Conservation (phyloP, 2,888 invertebrate genomes). For the Apotomis capreana region DNA sequence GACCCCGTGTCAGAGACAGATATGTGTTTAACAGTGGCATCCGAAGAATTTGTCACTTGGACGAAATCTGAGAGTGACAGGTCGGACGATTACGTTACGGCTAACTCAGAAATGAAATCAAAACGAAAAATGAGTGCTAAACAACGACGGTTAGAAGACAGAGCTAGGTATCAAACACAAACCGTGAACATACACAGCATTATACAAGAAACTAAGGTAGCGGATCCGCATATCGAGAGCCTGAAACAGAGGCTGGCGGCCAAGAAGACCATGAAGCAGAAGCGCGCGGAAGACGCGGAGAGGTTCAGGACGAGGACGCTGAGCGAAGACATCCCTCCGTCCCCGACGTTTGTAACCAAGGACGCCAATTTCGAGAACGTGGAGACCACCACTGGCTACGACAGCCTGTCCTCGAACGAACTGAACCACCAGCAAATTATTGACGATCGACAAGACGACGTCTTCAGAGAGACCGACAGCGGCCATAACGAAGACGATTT, state of each 20-base stretch:
- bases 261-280: slow-evolving; percentile 81
- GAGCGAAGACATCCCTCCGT: slow-evolving; percentile 80
- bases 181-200: slow-evolving; percentile 73
- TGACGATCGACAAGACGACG: slow-evolving; percentile 66
- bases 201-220: slow-evolving; percentile 53
- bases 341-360: slow-evolving; percentile 76
- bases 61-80: slow-evolving; percentile 75
- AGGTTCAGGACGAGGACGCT: slow-evolving; percentile 89
- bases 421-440: slow-evolving; percentile 66
- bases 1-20: slow-evolving; percentile 72
- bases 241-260: slow-evolving; percentile 71
- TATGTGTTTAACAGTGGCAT: slow-evolving; percentile 60
- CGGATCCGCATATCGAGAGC: slow-evolving; percentile 71
- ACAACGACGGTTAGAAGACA: slow-evolving; percentile 86
- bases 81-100: slow-evolving; percentile 70
- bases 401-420: slow-evolving; percentile 77
- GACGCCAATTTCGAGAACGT: slow-evolving; percentile 76
- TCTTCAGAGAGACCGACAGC: slow-evolving; percentile 79
- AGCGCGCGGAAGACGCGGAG: slow-evolving; percentile 86
- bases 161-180: slow-evolving; percentile 88
- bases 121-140: slow-evolving; percentile 83
- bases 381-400: slow-evolving; percentile 79
- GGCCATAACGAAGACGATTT: slow-evolving; percentile 89
- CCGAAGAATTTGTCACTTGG: slow-evolving; percentile 74
- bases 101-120: slow-evolving; percentile 64